A percentile compares a stretch with the other conserved stretches of the same genome.
These are phyloP conservation scores for Hermodice carunculata DNA, from an alignment of 2,888 invertebrate genomes.

Conservation along the genomic window DNA sequence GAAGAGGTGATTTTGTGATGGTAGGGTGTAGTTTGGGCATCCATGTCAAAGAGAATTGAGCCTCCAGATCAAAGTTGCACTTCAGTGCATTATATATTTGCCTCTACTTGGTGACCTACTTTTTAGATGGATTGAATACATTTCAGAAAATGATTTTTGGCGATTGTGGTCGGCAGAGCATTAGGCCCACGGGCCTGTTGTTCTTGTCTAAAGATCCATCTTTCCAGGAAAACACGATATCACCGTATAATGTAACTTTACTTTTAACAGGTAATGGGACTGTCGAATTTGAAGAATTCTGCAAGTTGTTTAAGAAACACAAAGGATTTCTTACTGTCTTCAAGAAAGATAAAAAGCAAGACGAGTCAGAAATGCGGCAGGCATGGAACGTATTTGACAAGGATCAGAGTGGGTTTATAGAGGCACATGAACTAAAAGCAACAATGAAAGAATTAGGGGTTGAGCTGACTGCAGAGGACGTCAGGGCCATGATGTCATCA, in stretches of 20 bases:
- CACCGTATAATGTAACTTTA: background rate
- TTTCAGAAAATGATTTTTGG: no score
- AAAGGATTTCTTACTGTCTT: slow-evolving; percentile 10
- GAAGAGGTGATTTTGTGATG: no score
- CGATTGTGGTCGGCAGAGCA: no score
- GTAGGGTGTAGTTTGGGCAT: no score
- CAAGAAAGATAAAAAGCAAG: slow-evolving; percentile 12
- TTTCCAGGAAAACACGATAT: no score
- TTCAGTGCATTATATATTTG: no score
- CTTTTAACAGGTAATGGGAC: slow-evolving; percentile 28
- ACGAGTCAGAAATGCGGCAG: slow-evolving; percentile 32
- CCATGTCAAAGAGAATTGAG: no score
- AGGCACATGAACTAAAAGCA: slow-evolving; percentile 29
- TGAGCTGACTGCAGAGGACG: slow-evolving; percentile 25
- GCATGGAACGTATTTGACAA: slow-evolving; percentile 29
- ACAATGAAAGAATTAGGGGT: slow-evolving; percentile 38
- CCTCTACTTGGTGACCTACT: no score
- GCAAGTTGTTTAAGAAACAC: slow-evolving; percentile 28
- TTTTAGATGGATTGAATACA: no score
- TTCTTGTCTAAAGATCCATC: no score
- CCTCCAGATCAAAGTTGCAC: no score
- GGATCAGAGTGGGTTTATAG: slow-evolving; percentile 35
- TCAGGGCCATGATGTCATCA: slow-evolving; percentile 33
- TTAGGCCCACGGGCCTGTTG: no score
- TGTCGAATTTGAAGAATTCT: slow-evolving; percentile 33